phyloP scores from a whole-genome alignment of 1,140 invertebrate species.

The Drosophila pallidifrons region DNA sequence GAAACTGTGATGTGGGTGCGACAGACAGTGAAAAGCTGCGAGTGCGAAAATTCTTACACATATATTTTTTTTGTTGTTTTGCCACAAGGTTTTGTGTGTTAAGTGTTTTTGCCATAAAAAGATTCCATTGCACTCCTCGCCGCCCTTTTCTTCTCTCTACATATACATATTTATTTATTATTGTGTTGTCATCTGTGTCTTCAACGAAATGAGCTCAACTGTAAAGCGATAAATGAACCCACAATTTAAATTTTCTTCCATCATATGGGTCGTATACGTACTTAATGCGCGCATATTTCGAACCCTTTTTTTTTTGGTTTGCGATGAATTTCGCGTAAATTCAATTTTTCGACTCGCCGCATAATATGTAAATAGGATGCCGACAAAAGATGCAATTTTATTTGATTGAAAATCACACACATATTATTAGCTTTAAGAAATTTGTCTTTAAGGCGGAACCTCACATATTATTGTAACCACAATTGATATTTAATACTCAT shows the following conservation, averaged over 20 bases:
- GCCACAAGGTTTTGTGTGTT: slow-evolving; percentile 22
- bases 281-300: slow-evolving; percentile 16
- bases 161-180: slow-evolving; percentile 7
- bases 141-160: neutral
- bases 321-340: too few relatives aligned
- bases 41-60: slow-evolving; percentile 10
- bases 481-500: neutral
- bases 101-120: slow-evolving; percentile 41
- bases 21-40: slow-evolving; percentile 27
- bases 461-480: too few relatives aligned
- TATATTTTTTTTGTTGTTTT: neutral
- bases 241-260: slow-evolving; percentile 3
- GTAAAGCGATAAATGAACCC: neutral
- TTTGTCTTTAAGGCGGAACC: too few relatives aligned
- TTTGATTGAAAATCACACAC: too few relatives aligned
- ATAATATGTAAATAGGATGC: neutral
- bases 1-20: slow-evolving; percentile 27
- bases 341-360: too few relatives aligned
- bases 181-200: slow-evolving; percentile 4
- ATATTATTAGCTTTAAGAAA: too few relatives aligned
- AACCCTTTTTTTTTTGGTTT: too few relatives aligned
- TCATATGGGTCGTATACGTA: slow-evolving; percentile 24
- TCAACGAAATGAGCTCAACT: neutral
- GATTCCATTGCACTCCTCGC: slow-evolving; percentile 9
- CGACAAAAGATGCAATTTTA: too few relatives aligned